Evolutionary conservation across 2,888 invertebrate species (phyloP), one percentile per base, ranked within the genome.

Genomic region (Eutolmus rufibarbis): DNA sequence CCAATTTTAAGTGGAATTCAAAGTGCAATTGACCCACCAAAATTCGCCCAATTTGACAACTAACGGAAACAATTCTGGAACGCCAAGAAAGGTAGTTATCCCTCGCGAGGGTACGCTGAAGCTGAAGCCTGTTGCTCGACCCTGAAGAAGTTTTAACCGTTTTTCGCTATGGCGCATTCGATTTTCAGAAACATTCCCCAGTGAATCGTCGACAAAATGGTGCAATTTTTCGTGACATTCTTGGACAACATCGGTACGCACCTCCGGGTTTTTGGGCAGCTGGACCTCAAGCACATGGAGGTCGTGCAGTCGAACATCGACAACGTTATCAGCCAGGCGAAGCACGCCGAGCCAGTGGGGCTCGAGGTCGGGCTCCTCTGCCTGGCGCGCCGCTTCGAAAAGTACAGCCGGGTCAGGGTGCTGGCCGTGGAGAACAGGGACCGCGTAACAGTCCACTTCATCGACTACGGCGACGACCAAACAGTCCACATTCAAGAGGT

Each of bases 261-360:
- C 91, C 92, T 97, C 88, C 95, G 95, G 93, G 93, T 97, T 90
- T 96, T 95, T 93, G 96, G 96, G 40, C 96, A 96, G 92, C 89
- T 90, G 3, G 92, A 92, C 89, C 90, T 89, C 74, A 91, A 91
- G 86, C 91, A 91, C n/a, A 89, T 90, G 88, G 88, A 89, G n/a
- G 85, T 91, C 56, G 90, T 92, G 82, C 91, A 90, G 89, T 89
- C 89, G 40, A 91, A 91, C 85, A 89, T 92, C 37, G 91, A 91
- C 88, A 89, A 90, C 85, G 87, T 91, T 88, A 87, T 92, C 87
- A 66, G 28, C 19, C 84, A 84, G 3, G 66, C 19, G 14, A 37
- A 79, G 16, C 28, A 40, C 16, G 43, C n/a, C 0, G 66, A 66
- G 16, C 40, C 16, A 19, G 16, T 37, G 9, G 14, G 79, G 9